Evolutionary conservation across 2,797 vertebrate genomes (phyloP).

Genomic region (Propithecus deckenii): DNA sequence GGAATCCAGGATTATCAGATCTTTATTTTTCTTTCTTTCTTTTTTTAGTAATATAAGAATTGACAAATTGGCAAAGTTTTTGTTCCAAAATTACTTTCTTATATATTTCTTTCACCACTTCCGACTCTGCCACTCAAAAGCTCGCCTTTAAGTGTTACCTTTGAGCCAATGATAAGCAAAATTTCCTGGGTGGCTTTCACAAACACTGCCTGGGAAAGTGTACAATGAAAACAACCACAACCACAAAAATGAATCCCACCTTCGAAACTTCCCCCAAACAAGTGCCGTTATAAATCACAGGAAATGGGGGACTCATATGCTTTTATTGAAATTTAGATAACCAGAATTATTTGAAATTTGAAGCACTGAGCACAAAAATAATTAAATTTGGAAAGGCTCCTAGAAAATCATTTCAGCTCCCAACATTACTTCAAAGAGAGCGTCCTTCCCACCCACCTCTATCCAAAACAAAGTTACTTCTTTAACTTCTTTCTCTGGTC

Average conservation of each 20-base stretch:
- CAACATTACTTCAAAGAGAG: constrained; percentile 54
- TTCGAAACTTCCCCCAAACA: constrained; percentile 55
- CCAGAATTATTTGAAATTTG: constrained; percentile 49
- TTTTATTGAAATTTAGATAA: constrained; percentile 69
- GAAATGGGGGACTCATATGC: background rate
- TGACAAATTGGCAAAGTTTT: constrained; percentile 40
- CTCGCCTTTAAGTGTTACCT: background rate
- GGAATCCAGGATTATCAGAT: background rate
- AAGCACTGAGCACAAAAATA: constrained; percentile 46
- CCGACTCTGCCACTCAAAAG: background rate
- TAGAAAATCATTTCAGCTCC: constrained; percentile 71
- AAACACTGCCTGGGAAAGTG: background rate
- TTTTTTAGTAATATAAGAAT: constrained; percentile 4
- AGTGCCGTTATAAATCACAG: constrained; percentile 18
- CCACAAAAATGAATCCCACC: background rate
- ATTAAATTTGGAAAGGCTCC: constrained; percentile 71
- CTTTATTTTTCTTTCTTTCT: background rate
- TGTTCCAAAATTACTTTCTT: background rate
- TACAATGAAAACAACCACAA: background rate
- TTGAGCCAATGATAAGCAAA: background rate
- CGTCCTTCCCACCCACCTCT: constrained; percentile 57
- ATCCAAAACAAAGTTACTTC: constrained; percentile 67
- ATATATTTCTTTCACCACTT: background rate
- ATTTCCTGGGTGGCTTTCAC: background rate
- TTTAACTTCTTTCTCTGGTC: constrained; percentile 64